phyloP scores from a whole-genome alignment of 2,113 vertebrate genomes.

The Nycticorax nycticorax region DNA sequence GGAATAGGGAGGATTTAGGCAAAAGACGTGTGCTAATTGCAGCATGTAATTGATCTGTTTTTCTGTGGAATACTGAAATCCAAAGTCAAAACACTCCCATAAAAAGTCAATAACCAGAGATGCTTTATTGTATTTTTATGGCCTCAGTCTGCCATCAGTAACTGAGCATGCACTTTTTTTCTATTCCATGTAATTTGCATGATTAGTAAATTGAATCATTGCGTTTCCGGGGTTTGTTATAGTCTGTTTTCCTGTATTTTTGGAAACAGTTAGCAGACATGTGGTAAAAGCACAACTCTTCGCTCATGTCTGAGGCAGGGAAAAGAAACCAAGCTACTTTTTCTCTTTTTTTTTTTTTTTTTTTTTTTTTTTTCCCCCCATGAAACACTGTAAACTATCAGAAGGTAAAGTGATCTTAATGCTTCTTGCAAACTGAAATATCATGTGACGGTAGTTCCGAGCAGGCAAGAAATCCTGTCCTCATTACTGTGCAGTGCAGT shows the following conservation, averaged over 20 bases:
- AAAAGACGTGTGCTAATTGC: not conserved
- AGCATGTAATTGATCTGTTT: not conserved
- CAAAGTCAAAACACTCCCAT: constrained; percentile 27
- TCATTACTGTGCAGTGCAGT: not conserved
- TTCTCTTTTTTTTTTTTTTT: not conserved
- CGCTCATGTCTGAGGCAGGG: not conserved
- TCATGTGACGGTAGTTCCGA: not conserved
- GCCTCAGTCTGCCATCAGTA: not conserved
- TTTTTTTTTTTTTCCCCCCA: not conserved
- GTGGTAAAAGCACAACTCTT: not conserved
- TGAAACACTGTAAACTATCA: not conserved
- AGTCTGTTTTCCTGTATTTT: not conserved
- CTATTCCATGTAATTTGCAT: constrained; percentile 11
- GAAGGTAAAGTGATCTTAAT: not conserved
- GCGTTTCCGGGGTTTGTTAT: not conserved
- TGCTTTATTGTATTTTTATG: not conserved
- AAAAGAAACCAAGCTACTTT: not conserved
- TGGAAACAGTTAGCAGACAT: not conserved
- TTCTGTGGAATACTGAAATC: constrained; percentile 4
- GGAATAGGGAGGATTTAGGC: not conserved
- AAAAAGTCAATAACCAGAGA: constrained; percentile 38
- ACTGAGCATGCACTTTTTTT: not conserved
- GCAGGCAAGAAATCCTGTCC: not conserved
- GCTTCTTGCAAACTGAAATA: not conserved
- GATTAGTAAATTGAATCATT: constrained; percentile 8